These are phyloP conservation scores for Caiman crocodilus DNA, from an alignment of 2,797 vertebrate species.

Conservation along the genomic window DNA sequence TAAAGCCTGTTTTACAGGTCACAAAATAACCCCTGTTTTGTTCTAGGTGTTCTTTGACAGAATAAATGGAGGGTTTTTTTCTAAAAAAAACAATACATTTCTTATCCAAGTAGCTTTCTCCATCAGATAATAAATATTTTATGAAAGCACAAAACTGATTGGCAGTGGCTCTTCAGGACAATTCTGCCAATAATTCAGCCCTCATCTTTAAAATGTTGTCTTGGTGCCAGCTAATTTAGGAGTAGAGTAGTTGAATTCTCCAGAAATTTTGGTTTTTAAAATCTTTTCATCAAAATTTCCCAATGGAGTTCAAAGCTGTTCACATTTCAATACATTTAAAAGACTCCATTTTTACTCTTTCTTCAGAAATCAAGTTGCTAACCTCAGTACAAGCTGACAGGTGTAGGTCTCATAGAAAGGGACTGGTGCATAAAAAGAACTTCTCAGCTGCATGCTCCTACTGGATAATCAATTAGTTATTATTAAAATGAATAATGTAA, in stretches of 20 bases:
- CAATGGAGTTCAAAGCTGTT: background rate
- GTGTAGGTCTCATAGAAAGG: background rate
- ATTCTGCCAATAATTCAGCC: background rate
- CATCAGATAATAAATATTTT: background rate
- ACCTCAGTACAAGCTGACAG: background rate
- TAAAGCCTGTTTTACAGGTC: background rate
- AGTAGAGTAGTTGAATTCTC: background rate
- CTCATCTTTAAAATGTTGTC: slow-evolving; percentile 34
- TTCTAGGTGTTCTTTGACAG: background rate
- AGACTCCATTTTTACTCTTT: slow-evolving; percentile 6
- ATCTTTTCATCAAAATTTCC: slow-evolving; percentile 32
- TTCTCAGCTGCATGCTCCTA: background rate
- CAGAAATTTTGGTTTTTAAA: slow-evolving; percentile 18
- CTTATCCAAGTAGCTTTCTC: background rate
- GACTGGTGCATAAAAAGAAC: background rate
- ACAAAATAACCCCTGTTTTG: background rate
- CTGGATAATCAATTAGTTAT: no score
- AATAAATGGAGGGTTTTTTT: background rate
- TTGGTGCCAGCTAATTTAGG: slow-evolving; percentile 3
- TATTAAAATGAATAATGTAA: background rate
- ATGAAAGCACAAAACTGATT: background rate
- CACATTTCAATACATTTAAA: no score
- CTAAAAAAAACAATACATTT: background rate
- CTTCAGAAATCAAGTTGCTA: background rate
- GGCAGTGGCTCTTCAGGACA: slow-evolving; percentile 4